Base-by-base conservation (phyloP, 2,888 invertebrate species). In the Himalopsyche tibetana region DNA sequence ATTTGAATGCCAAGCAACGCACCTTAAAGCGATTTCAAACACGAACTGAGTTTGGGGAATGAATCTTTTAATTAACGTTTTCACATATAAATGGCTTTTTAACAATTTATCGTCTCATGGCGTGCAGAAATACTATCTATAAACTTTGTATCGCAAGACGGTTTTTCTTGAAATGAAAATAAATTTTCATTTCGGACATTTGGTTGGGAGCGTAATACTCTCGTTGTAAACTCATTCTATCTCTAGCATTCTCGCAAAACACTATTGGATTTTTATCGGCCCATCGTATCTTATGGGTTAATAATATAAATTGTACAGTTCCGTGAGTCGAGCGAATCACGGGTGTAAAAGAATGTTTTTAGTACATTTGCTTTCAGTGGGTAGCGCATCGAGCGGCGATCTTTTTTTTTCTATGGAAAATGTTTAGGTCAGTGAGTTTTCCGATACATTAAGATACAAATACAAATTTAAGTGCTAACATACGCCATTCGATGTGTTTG, bases 21-120 rank as follows among this genome's bases (percentile, higher is more conserved):
- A 82, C 82, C 56, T 82, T 63, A 45, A 82, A 55, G 42, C 82
- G n/a, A 82, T 82, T 82, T 63, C 82, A 82, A 55, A 82, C 82
- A 82, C 82, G 82, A 82, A 82, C 74, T 36, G 36, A 74, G 74
- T 74, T 74, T 74, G 36, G 45, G 55, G 56, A 83, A 82, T 79
- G 88, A 85, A 85, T 85, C 87, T 88, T 88, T 88, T 88, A 88
- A 88, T 87, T 88, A 88, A 87, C 82, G 84, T 87, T 88, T 87
- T 82, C 82, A 82, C 82, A 85, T 85, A 87, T 84, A 87, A 87
- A 87, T 83, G 85, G 82, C 51, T 87, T 85, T 85, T 85, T 63
- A 40, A 81, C 83, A 85, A 88, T 88, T 88, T 88, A 88, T 88
- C 79, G 82, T 42, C 40, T 63, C 69, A 85, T 88, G 84, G 88